A percentile compares a stretch with the other conserved stretches of the same genome.
phyloP scores from a whole-genome alignment of 2,797 vertebrate genomes.

The Phylloscopus collybita region DNA sequence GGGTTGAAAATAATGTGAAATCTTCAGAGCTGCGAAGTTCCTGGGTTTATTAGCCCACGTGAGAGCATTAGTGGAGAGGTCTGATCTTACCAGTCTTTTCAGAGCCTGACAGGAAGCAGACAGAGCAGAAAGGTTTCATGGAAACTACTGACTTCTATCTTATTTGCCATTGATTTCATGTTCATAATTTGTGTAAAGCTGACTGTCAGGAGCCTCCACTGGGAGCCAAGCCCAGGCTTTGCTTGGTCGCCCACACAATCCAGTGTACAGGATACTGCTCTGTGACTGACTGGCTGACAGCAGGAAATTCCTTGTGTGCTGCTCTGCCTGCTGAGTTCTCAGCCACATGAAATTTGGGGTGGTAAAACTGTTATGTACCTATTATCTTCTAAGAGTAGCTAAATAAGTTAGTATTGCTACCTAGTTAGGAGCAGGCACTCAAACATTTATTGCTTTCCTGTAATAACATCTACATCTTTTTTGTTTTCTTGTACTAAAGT shows the following conservation, averaged over 20 bases:
- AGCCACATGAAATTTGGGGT: not conserved
- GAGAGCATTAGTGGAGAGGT: conserved; percentile 1
- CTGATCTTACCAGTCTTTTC: conserved; percentile 38
- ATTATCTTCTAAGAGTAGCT: not conserved
- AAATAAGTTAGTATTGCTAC: not conserved
- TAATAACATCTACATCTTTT: not conserved
- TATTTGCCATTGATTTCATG: not conserved
- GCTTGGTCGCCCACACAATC: not conserved
- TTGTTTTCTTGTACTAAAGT: not conserved
- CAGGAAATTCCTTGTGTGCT: not conserved
- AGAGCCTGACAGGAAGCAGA: conserved; percentile 38
- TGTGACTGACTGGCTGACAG: not conserved
- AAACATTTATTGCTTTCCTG: not conserved
- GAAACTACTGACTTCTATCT: not conserved
- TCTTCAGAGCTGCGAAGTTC: conserved; percentile 40
- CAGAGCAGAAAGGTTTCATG: not conserved
- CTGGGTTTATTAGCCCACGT: conserved; percentile 6
- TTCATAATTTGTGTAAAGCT: not conserved
- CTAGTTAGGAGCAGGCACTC: not conserved
- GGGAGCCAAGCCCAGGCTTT: not conserved
- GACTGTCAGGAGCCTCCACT: not conserved
- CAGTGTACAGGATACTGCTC: not conserved
- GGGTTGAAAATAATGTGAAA: conserved; percentile 17
- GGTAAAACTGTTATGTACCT: not conserved
- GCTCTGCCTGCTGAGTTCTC: not conserved